Evolutionary conservation across 2,113 vertebrate species (phyloP), one percentile per base, ranked within the genome.

Genomic region (Sceloporus undulatus): DNA sequence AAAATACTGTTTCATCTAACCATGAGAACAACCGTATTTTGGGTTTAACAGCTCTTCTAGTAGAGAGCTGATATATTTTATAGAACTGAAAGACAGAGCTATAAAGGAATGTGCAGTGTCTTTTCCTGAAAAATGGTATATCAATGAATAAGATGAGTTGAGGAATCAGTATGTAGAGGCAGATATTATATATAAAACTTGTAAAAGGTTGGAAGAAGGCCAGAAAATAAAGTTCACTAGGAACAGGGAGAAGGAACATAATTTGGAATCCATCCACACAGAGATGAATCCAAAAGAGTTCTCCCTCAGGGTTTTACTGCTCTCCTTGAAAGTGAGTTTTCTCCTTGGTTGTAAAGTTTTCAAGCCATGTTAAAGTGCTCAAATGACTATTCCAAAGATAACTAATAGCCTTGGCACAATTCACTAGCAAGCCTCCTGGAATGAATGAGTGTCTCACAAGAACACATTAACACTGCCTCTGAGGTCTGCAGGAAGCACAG

Each of bases 101-200:
- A n/a, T 90, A 92, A 94, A 94, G 94, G 87, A 4, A 10, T 59
- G 83, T 74, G 73, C 38, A 92, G n/a, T 84, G 56, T 85, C 42
- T 90, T 48, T 48, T 94, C 86, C 94, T 87, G 34, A 27, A 66
- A 90, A 11, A 18, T 56, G 76, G 21, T 86, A 82, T 91, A 91
- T 93, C 91, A 92, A 91, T 95, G 95, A 95, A 93, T 89, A 95
- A 93, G 84, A 71, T 89, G 89, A 95, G 88, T 70, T 74, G 75
- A 92, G 87, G 89, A 95, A 92, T n/a, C 29, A 81, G 88, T 87
- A 84, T 86, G 85, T 93, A 96, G 95, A 8, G 16, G 21, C 78
- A 92, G 90, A 54, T 42, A 40, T 76, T 71, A 87, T 90, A 90
- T 2, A 0, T 91, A 89, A 94, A 91, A 87, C 59, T 84, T 94